Percentiles rank a stretch among this genome's conserved stretches.
These are phyloP conservation scores for Spea multiplicata DNA, from an alignment of 2,113 vertebrate genomes.

Conservation along the genomic window DNA sequence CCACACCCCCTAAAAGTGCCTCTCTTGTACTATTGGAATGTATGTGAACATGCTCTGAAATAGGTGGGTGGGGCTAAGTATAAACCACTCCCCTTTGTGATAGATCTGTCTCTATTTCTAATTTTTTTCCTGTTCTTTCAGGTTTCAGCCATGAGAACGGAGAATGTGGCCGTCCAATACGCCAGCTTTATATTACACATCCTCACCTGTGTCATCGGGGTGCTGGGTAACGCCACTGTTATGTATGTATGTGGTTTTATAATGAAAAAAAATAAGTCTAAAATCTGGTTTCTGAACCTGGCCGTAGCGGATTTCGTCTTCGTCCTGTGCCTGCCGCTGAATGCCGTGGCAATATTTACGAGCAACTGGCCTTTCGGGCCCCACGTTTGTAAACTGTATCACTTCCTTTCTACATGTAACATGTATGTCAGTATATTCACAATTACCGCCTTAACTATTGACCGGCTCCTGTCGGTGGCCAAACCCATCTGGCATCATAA, in stretches of 20 bases:
- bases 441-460: conserved; percentile 9
- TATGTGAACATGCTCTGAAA: too few species aligned
- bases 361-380: not conserved
- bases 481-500: conserved; percentile 21
- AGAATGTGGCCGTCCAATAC: not conserved
- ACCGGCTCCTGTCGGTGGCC: conserved; percentile 7
- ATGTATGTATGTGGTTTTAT: conserved; percentile 12
- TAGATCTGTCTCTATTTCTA: too few species aligned
- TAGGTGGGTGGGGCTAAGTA: too few species aligned
- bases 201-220: conserved; percentile 1
- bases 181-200: not conserved
- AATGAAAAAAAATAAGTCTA: conserved; percentile 11
- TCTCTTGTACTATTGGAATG: too few species aligned
- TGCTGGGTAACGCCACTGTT: conserved; percentile 7
- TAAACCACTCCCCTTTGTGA: too few species aligned
- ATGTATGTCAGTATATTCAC: conserved; percentile 23
- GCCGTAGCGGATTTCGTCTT: conserved; percentile 19
- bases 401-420: conserved; percentile 15
- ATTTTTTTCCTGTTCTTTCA: too few species aligned
- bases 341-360: not conserved
- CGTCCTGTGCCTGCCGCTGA: not conserved
- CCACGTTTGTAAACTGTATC: not conserved
- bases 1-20: too few species aligned
- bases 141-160: too few species aligned
- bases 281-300: conserved; percentile 35